Base-by-base conservation (phyloP, 2,888 invertebrate genomes). In the Papilio elwesi region DNA sequence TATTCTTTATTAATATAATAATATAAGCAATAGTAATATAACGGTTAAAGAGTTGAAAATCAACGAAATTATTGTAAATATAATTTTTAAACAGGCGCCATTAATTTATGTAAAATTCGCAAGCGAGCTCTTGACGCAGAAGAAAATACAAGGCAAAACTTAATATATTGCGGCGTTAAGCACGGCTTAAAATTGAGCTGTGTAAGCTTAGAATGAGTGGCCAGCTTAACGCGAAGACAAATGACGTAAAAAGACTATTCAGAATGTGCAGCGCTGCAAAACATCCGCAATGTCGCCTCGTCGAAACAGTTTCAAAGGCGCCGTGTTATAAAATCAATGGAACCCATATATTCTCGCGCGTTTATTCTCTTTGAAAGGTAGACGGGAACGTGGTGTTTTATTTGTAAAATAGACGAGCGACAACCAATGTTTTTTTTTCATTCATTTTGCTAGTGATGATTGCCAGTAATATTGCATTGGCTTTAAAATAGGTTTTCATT, bases 171-270 rank as follows among this genome's bases (percentile, higher is more conserved):
- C 72, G 53, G 71, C 63, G 65, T 69, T 70, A 43, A 43, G 43
- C 43, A 43, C 6, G 43, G 74, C 73, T 76, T 74, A 49, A 70
- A 76, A 78, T 77, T 74, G 74, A 78, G 77, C 72, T 70, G 67
- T 74, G 76, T 74, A 74, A 76, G 76, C 77, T 78, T 72, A 76
- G 75, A 77, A 77, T 72, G 77, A 77, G 79, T 74, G 74, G 74
- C 75, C 71, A 71, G 77, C 76, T 80, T 77, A 78, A 70, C 74
- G 70, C 69, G 74, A 75, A 80, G 79, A 80, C 78, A 78, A 80
- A 78, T 75, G 79, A 77, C 74, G 74, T 73, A 77, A 75, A 80
- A 78, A 77, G 74, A 75, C 77, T 71, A 68, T 74, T 66, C 73
- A 67, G 70, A 65, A 59, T 69, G 73, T 73, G 73, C 74, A 75